Conservation (phyloP, 1,140 invertebrate genomes). For the Hyles vespertilio region DNA sequence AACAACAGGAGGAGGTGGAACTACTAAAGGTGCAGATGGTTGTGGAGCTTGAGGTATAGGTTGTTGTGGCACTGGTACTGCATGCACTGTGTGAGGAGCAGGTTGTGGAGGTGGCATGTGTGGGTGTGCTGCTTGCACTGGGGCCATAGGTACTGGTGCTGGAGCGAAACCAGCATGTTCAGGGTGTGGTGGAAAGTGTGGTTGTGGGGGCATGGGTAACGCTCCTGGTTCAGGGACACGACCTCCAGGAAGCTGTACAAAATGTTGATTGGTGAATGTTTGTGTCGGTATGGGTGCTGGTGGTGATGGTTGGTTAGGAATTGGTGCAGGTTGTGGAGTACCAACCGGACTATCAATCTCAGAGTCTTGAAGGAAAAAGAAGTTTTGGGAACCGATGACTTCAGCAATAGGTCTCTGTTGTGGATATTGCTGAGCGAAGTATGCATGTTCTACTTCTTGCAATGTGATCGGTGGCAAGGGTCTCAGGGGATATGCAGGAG, state of each 20-base stretch:
- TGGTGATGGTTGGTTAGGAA: constrained; percentile 73
- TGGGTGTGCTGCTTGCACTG: constrained; percentile 16
- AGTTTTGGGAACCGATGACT: constrained; percentile 83
- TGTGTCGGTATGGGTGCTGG: constrained; percentile 82
- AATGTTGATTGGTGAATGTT: constrained; percentile 88
- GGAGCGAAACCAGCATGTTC: constrained; percentile 40
- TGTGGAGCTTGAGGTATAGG: constrained; percentile 24
- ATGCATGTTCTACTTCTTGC: constrained; percentile 77
- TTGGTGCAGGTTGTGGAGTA: constrained; percentile 57
- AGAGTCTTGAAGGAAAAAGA: constrained; percentile 86
- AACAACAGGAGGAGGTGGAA: constrained; percentile 20
- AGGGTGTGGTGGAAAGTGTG: constrained; percentile 58
- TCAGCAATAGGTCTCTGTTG: constrained; percentile 82
- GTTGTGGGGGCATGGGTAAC: constrained; percentile 53
- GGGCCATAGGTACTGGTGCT: constrained; percentile 25
- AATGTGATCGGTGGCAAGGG: constrained; percentile 73
- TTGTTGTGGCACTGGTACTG: constrained; percentile 25
- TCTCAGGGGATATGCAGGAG: constrained; percentile 61
- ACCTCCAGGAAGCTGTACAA: constrained; percentile 58
- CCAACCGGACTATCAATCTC: constrained; percentile 83
- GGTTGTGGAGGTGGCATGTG: constrained; percentile 30
- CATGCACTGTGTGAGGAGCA: constrained; percentile 22
- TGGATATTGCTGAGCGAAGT: constrained; percentile 76
- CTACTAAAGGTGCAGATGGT: constrained; percentile 18
- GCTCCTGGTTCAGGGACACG: constrained; percentile 47